phyloP scores from a whole-genome alignment of 2,888 invertebrate species.

The Eupeodes latifasciatus region DNA sequence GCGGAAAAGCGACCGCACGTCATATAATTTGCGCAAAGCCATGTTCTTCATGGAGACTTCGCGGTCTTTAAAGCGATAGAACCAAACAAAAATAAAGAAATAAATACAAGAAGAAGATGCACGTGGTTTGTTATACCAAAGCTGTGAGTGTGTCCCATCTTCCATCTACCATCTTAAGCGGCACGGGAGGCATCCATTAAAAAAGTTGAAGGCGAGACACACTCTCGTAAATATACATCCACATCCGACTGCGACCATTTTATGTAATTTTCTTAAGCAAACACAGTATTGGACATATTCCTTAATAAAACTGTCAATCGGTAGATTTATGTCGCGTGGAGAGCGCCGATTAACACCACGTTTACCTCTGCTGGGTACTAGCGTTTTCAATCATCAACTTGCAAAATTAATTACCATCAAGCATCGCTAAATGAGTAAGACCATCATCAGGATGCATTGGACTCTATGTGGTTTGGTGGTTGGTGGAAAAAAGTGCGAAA shows the following conservation, averaged over 20 bases:
- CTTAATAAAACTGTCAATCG: slow-evolving; percentile 75
- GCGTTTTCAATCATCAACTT: slow-evolving; percentile 69
- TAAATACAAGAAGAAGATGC: not conserved
- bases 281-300: slow-evolving; percentile 68
- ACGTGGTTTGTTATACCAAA: not conserved
- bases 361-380: slow-evolving; percentile 59
- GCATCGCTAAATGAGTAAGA: slow-evolving; percentile 45
- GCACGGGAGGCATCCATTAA: slow-evolving; percentile 57
- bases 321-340: slow-evolving; percentile 65
- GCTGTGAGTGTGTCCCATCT: not conserved
- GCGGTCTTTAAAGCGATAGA: slow-evolving; percentile 20
- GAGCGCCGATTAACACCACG: slow-evolving; percentile 54
- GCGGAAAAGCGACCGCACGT: slow-evolving; percentile 69
- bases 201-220: slow-evolving; percentile 52
- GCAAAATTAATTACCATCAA: slow-evolving; percentile 71
- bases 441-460: slow-evolving; percentile 5
- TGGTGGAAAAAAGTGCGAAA: not conserved
- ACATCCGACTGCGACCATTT: slow-evolving; percentile 39
- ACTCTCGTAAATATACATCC: slow-evolving; percentile 26
- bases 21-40: slow-evolving; percentile 66
- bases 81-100: not conserved
- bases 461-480: not conserved
- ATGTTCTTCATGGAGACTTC: slow-evolving; percentile 35
- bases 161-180: not conserved
- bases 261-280: slow-evolving; percentile 51